phyloP scores from a whole-genome alignment of 2,888 invertebrate species.

The Drosophila stalkeri region DNA sequence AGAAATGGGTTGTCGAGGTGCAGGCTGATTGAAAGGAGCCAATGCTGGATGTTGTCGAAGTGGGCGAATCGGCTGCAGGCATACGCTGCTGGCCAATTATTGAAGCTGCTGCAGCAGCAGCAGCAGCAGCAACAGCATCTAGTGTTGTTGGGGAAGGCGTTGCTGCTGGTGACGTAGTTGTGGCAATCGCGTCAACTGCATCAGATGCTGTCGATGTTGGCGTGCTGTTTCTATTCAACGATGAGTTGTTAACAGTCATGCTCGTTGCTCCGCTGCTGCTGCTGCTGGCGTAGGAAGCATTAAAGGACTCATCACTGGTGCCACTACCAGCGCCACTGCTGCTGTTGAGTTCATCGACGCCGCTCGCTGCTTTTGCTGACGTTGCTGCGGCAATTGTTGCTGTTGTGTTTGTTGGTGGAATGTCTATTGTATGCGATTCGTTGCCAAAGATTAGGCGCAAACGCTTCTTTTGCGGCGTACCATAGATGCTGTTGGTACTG shows the following conservation, averaged over 20 bases:
- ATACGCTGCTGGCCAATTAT: constrained; percentile 1
- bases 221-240: constrained; percentile 32
- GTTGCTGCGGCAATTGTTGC: constrained; percentile 22
- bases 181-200: constrained; percentile 11
- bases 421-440: constrained; percentile 94
- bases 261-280: constrained; percentile 45
- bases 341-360: constrained; percentile 64
- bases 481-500: constrained; percentile 70
- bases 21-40: constrained; percentile 76
- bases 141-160: background rate
- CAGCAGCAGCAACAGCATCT: background rate
- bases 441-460: constrained; percentile 94
- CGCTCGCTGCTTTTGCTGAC: constrained; percentile 32
- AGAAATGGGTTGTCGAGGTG: constrained; percentile 65
- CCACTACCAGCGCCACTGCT: constrained; percentile 57
- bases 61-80: constrained; percentile 52
- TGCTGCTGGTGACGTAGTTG: constrained; percentile 3
- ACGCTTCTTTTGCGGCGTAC: constrained; percentile 92
- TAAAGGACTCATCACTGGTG: constrained; percentile 69
- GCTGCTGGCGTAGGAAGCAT: constrained; percentile 65
- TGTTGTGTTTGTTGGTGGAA: constrained; percentile 87
- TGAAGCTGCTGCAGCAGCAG: background rate
- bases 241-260: constrained; percentile 53
- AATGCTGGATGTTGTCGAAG: constrained; percentile 51
- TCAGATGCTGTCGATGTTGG: constrained; percentile 38